phyloP scores from a whole-genome alignment of 2,113 vertebrate species.

The Clarias batrachus region DNA sequence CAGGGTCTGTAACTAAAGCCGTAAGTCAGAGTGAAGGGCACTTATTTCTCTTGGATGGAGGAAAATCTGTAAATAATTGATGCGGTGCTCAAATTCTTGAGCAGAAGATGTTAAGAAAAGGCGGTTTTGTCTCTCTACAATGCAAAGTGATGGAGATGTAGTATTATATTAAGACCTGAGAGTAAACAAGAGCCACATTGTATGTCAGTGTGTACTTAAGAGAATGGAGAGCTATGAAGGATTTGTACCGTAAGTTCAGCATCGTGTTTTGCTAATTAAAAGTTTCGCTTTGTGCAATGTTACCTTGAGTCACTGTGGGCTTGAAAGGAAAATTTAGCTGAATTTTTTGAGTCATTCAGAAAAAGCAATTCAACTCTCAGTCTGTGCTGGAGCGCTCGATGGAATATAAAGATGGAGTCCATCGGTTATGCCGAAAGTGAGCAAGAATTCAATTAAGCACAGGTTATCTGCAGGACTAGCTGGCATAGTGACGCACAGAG shows the following conservation, averaged over 20 bases:
- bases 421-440: neutral
- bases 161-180: neutral
- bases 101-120: neutral
- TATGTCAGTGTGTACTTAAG: neutral
- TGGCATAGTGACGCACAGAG: neutral
- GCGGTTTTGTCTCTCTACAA: neutral
- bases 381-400: neutral
- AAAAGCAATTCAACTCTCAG: constrained; percentile 2
- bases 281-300: neutral
- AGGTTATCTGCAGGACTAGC: neutral
- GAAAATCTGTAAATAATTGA: constrained; percentile 30
- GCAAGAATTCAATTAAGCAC: neutral
- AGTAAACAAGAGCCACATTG: neutral
- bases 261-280: neutral
- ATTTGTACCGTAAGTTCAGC: neutral
- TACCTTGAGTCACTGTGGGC: neutral
- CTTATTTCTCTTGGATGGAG: neutral
- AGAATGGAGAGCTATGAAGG: neutral
- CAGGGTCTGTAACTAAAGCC: neutral
- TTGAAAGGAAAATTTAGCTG: neutral
- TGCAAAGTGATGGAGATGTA: neutral
- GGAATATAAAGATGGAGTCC: neutral
- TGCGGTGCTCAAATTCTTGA: neutral
- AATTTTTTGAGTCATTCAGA: neutral
- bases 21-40: neutral